These are phyloP conservation scores for Miichthys miiuy DNA, from an alignment of 2,797 vertebrate species.

Conservation along the genomic window DNA sequence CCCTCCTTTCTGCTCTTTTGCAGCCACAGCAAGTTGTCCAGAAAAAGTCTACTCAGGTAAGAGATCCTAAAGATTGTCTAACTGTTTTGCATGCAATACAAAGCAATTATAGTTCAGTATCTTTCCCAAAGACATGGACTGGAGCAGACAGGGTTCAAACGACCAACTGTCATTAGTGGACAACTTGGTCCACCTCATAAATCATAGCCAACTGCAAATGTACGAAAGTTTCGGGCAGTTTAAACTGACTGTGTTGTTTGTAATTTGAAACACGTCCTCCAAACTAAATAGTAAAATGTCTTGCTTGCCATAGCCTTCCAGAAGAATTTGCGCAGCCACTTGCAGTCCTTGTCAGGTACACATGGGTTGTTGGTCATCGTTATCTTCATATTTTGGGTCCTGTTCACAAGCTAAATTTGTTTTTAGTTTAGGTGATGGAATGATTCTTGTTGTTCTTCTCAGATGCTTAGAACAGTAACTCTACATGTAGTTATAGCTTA, in stretches of 20 bases:
- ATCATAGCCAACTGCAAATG: too few relatives aligned
- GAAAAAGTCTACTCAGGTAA: conserved; percentile 96
- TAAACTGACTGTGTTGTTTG: background rate
- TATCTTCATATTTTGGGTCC: too few relatives aligned
- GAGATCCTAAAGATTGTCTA: conserved; percentile 28
- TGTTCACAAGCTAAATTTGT: too few relatives aligned
- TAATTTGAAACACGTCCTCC: background rate
- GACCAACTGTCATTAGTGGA: too few relatives aligned
- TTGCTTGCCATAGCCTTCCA: background rate
- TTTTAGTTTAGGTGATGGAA: background rate
- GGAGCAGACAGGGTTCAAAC: too few relatives aligned
- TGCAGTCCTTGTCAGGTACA: background rate
- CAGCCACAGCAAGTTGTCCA: conserved; percentile 95
- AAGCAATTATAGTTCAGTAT: too few relatives aligned
- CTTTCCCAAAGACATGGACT: too few relatives aligned
- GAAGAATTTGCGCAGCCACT: background rate
- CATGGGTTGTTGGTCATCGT: background rate
- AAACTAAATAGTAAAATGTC: background rate
- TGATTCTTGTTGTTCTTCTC: background rate
- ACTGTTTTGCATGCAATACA: too few relatives aligned
- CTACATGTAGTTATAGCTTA: background rate
- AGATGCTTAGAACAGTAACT: conserved; percentile 7
- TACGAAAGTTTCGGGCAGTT: background rate
- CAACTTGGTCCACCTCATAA: too few relatives aligned
- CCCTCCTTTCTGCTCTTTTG: conserved; percentile 75